These are phyloP conservation scores for Dolichomitus sp. DNA, from an alignment of 2,888 invertebrate species.

Conservation along the genomic window DNA sequence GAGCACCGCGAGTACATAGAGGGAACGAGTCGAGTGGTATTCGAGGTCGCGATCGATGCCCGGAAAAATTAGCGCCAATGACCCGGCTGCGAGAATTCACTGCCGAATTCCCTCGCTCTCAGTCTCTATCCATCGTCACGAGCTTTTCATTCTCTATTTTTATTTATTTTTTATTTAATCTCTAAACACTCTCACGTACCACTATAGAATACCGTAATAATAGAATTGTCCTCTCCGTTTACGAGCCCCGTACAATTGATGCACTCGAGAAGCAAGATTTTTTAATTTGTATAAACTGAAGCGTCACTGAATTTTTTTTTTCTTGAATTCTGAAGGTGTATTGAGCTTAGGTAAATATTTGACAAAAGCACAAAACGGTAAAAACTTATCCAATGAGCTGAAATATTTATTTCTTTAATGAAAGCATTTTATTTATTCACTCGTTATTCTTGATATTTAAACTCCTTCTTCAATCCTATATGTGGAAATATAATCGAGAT, in stretches of 20 bases:
- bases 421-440: neutral
- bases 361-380: neutral
- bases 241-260: conserved; percentile 2
- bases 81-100: conserved; percentile 54
- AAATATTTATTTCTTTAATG: neutral
- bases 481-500: too few species aligned
- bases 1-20: conserved; percentile 21
- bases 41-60: conserved; percentile 63
- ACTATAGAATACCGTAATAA: conserved; percentile 7
- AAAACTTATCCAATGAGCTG: neutral
- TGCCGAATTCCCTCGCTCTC: conserved; percentile 13
- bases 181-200: conserved; percentile 25
- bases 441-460: neutral
- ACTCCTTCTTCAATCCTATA: neutral
- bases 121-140: conserved; percentile 27
- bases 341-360: neutral
- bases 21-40: conserved; percentile 48
- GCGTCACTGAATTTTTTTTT: neutral
- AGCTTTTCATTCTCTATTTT: conserved; percentile 37
- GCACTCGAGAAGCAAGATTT: conserved; percentile 5
- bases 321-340: neutral
- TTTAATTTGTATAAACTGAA: neutral
- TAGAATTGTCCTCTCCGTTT: conserved; percentile 30
- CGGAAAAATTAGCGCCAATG: conserved; percentile 63
- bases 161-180: conserved; percentile 23